Percentiles rank a stretch among this genome's conserved stretches.
phyloP scores from a whole-genome alignment of 1,140 invertebrate genomes.

The Brachionus angularis region DNA sequence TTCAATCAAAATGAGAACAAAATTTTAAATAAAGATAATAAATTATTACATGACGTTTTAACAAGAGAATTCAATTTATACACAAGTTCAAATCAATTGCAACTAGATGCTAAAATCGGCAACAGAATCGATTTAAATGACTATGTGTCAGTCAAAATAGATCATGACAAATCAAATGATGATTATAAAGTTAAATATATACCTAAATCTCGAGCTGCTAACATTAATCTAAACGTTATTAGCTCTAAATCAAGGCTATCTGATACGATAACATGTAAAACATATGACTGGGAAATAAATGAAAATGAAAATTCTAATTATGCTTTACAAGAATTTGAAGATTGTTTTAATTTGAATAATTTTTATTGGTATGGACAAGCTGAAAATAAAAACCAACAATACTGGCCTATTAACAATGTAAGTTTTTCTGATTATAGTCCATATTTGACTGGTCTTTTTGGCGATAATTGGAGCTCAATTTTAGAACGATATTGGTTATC shows the following conservation, averaged over 20 bases:
- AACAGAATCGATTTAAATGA: neutral
- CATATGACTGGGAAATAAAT: slow-evolving; percentile 24
- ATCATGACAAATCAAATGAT: neutral
- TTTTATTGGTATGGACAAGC: slow-evolving; percentile 25
- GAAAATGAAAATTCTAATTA: neutral
- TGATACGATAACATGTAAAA: neutral
- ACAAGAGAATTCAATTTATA: slow-evolving; percentile 3
- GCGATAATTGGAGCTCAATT: slow-evolving; percentile 43
- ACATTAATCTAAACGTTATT: slow-evolving; percentile 7
- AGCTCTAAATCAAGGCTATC: neutral
- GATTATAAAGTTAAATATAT: slow-evolving; percentile 1
- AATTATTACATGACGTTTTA: neutral
- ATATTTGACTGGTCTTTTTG: slow-evolving; percentile 38
- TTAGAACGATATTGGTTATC: slow-evolving; percentile 52
- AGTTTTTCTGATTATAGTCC: slow-evolving; percentile 19
- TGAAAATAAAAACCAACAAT: slow-evolving; percentile 26
- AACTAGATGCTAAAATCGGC: slow-evolving; percentile 1
- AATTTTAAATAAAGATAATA: neutral
- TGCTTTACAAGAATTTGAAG: slow-evolving; percentile 20
- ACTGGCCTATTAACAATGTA: slow-evolving; percentile 38
- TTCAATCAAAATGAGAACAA: neutral
- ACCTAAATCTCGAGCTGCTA: neutral
- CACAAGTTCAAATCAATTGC: neutral
- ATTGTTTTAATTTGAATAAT: slow-evolving; percentile 30
- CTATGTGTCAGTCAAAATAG: neutral